Evolutionary conservation across 1,140 invertebrate species (phyloP), one percentile per base, ranked within the genome.

Genomic region (Idris sp.): DNA sequence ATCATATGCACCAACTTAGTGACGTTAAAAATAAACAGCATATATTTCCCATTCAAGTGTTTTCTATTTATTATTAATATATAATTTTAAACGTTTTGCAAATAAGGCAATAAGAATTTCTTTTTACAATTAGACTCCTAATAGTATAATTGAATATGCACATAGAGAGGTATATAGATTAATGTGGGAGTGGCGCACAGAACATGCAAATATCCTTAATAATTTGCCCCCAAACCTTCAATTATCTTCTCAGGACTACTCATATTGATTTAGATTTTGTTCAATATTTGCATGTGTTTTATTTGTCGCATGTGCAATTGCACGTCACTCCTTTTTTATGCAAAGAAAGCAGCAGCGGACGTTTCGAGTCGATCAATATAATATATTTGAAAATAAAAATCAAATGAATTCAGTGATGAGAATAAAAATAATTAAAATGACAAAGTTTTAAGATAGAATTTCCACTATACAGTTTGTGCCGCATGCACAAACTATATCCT

Each of bases 141-240:
- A 71, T 71, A 62, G 56, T 71, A 40, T 56, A 46, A 72, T 72
- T 72, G 48, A 56, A 62, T 72, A 56, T 72, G 58, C 58, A 72
- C 58, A 62, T 58, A 64, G 68, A 72, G 64, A 71, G 51, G 41
- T 51, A 64, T 72, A 72, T 72, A 49, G 43, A 72, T 72, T 64
- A 58, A 49, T 25, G 59, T 64, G 48, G 67, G 48, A 61, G 67
- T 53, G 56, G 53, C 46, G 43, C 44, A 58, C 30, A 18, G 31
- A 59, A 64, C 68, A 72, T 64, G 68, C 59, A 64, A 72, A 72
- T 64, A 72, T 72, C 68, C 61, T 72, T 72, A 64, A 72, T 64
- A 71, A 71, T 71, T 71, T 72, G 49, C 14, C 56, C n/a, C 36
- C 16, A 44, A 72, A 64, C 68, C 43, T 44, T 58, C 59, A 58